Conservation (phyloP, 2,888 invertebrate species). For the Drosophila crucigera region DNA sequence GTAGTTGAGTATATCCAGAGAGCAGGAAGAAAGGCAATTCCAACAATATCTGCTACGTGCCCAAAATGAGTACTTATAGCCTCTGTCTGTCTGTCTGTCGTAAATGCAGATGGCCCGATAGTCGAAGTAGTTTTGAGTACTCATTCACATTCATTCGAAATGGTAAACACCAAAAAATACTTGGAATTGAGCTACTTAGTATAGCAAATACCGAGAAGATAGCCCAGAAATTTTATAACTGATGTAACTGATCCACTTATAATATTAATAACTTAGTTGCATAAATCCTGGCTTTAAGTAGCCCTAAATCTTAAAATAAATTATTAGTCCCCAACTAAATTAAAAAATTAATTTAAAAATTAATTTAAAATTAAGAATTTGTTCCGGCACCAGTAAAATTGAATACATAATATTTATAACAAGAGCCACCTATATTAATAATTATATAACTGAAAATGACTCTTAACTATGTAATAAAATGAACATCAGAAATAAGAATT, state of each 20-base stretch:
- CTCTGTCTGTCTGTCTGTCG: neutral
- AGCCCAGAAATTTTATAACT: neutral
- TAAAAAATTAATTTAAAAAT: too few species aligned
- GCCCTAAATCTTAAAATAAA: neutral
- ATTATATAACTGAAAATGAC: neutral
- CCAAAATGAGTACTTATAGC: neutral
- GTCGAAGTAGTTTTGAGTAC: neutral
- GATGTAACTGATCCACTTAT: neutral
- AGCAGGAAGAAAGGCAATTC: neutral
- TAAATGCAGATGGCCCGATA: constrained; percentile 1
- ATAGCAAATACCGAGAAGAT: neutral
- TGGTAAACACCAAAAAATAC: neutral
- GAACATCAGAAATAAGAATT: neutral
- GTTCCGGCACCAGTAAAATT: neutral
- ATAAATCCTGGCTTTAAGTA: neutral
- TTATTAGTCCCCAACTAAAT: neutral
- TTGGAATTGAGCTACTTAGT: neutral
- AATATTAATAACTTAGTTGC: neutral
- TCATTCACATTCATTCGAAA: neutral
- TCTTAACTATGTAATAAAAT: neutral
- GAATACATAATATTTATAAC: neutral
- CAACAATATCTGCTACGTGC: neutral
- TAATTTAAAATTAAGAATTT: neutral
- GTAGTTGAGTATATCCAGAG: constrained; percentile 22
- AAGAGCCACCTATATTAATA: neutral